Conservation (phyloP, 2,797 vertebrate genomes). For the Amblyraja radiata region DNA sequence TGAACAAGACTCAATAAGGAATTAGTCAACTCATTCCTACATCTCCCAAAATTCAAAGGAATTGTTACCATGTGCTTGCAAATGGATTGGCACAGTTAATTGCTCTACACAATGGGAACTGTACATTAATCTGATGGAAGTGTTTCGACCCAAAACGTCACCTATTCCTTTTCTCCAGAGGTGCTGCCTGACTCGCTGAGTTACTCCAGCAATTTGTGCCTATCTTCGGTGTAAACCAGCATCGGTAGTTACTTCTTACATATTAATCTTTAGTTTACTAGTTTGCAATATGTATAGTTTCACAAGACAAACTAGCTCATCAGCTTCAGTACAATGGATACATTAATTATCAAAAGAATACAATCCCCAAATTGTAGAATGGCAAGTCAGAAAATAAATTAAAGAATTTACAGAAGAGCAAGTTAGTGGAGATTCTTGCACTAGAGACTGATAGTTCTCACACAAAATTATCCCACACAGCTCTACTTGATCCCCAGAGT, state of each 20-base stretch:
- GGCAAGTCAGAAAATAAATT: neutral
- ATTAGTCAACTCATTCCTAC: neutral
- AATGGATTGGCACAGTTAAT: neutral
- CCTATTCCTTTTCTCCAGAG: no score
- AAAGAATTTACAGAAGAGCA: neutral
- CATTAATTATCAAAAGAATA: neutral
- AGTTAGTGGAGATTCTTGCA: neutral
- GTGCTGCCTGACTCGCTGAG: no score
- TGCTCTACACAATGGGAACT: neutral
- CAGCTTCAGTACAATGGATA: no score
- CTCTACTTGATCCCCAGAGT: neutral
- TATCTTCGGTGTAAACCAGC: no score
- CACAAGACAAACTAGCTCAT: neutral
- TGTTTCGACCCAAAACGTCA: no score
- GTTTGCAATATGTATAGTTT: neutral
- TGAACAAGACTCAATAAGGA: neutral
- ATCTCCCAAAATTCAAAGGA: neutral
- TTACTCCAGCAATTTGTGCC: no score
- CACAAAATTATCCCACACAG: neutral
- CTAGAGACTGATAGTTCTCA: neutral
- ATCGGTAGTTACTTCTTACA: no score
- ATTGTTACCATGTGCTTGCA: neutral
- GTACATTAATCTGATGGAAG: no score
- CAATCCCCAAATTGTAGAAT: no score
- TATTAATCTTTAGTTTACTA: neutral